These are phyloP conservation scores for Meteorus sp. DNA, from an alignment of 1,140 invertebrate genomes.

Conservation along the genomic window DNA sequence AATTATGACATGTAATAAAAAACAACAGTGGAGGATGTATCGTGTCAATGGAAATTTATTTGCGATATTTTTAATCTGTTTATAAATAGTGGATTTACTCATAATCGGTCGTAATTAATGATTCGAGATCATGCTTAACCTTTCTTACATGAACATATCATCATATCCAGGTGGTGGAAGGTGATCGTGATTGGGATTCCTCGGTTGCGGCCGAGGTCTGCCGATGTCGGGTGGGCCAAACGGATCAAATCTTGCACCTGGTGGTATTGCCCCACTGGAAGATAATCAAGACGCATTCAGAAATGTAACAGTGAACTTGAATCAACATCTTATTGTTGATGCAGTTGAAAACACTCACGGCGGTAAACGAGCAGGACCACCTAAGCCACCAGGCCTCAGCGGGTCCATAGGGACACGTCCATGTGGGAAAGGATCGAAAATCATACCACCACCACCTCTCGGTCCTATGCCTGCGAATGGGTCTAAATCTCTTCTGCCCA, in stretches of 20 bases:
- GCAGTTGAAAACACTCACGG: conserved; percentile 48
- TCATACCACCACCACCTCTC: conserved; percentile 67
- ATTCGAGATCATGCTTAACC: too few species aligned
- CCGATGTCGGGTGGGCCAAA: conserved; percentile 69
- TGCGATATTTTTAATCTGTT: neutral
- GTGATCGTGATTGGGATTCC: conserved; percentile 72
- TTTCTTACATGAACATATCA: conserved; percentile 74
- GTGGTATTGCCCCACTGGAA: conserved; percentile 70
- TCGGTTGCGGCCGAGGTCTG: conserved; percentile 39
- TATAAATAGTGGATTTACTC: conserved; percentile 4
- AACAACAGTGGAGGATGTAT: too few species aligned
- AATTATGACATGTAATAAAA: neutral
- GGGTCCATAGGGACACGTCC: conserved; percentile 20
- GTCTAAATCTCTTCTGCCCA: conserved; percentile 74
- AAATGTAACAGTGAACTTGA: conserved; percentile 14
- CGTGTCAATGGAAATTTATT: too few species aligned
- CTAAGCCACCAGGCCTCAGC: conserved; percentile 54
- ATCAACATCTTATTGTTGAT: conserved; percentile 13
- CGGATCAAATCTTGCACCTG: conserved; percentile 80
- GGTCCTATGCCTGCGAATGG: conserved; percentile 62
- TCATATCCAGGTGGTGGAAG: conserved; percentile 73
- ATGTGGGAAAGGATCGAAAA: conserved; percentile 69
- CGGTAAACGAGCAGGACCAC: conserved; percentile 62
- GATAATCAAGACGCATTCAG: conserved; percentile 21
- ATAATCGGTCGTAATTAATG: neutral